Evolutionary conservation across 2,888 invertebrate species (phyloP), one percentile per base, ranked within the genome.

Genomic region (Lycia hirtaria): DNA sequence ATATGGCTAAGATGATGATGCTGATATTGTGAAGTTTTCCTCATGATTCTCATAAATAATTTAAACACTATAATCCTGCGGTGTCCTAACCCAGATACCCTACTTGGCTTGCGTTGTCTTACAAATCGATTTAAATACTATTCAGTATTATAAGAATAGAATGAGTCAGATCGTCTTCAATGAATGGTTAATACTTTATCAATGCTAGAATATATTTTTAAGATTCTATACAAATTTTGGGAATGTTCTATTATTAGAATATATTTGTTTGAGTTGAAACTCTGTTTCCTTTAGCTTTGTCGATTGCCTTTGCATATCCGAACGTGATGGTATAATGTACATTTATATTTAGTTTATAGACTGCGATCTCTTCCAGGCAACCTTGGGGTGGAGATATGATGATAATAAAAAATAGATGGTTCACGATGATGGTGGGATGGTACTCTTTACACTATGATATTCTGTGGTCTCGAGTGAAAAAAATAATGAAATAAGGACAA

Each of bases 61-160:
- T 81, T 76, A 78, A 51, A 28, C 28, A 24, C 55, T 37, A 47
- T 62, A 47, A 56, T 60, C 54, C 61, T 76, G 79, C 45, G 80
- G 81, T 78, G 65, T 66, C 63, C 68, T 71, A 75, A 75, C 81
- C 77, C 72, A 80, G 72, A 74, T 78, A 66, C 67, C 48, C 51
- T 63, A 66, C 67, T 50, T 51, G 59, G 28, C 35, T 48, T 49
- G 75, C 69, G 55, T 78, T n/a, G n/a, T n/a, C n/a, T n/a, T n/a
- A 72, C 77, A 70, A 78, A 80, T 77, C 68, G 68, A 68, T 71
- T 53, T 12, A 47, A 45, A 60, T 40, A 41, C 35, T 32, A 47
- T 45, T 51, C 44, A 22, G 12, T 10, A 45, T 5, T 55, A 19
- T 55, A 56, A 71, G 70, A 73, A 73, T 69, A 50, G 63, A 47